phyloP scores from a whole-genome alignment of 2,888 invertebrate species.

The Polymixis lichenea region DNA sequence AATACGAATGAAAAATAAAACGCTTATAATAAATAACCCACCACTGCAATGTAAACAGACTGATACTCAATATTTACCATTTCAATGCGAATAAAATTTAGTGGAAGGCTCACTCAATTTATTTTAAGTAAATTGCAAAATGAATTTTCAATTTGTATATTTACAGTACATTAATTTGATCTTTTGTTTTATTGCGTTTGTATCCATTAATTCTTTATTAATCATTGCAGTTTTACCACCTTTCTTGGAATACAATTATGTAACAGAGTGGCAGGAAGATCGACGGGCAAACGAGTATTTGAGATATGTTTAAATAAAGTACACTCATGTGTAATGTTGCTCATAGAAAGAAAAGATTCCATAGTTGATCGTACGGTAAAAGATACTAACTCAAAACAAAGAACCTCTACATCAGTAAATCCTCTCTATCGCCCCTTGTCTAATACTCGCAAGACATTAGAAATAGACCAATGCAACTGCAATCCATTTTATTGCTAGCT shows the following conservation, averaged over 20 bases:
- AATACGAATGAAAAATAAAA: neutral
- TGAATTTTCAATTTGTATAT: neutral
- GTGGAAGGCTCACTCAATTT: neutral
- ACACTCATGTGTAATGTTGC: too few species aligned
- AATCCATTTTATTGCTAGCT: conserved; percentile 54
- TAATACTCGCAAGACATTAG: conserved; percentile 44
- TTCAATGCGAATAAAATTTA: neutral
- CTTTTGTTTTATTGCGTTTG: neutral
- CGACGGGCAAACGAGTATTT: too few species aligned
- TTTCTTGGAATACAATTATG: too few species aligned
- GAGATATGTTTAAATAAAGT: too few species aligned
- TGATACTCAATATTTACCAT: neutral
- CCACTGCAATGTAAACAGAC: neutral
- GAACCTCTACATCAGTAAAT: conserved; percentile 14
- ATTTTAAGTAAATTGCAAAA: conserved; percentile 5
- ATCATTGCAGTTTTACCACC: neutral
- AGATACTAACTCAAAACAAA: conserved; percentile 20
- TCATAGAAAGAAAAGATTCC: too few species aligned
- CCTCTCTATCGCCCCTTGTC: conserved; percentile 16
- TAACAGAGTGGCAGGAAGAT: too few species aligned
- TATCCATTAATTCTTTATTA: neutral
- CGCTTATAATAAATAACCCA: neutral
- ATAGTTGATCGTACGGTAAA: neutral
- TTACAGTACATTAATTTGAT: neutral
- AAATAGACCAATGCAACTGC: conserved; percentile 53